A percentile compares a stretch with the other conserved stretches of the same genome.
Evolutionary conservation across 2,797 vertebrate genomes (phyloP).

Genomic region (Sphenopsis melanotis): DNA sequence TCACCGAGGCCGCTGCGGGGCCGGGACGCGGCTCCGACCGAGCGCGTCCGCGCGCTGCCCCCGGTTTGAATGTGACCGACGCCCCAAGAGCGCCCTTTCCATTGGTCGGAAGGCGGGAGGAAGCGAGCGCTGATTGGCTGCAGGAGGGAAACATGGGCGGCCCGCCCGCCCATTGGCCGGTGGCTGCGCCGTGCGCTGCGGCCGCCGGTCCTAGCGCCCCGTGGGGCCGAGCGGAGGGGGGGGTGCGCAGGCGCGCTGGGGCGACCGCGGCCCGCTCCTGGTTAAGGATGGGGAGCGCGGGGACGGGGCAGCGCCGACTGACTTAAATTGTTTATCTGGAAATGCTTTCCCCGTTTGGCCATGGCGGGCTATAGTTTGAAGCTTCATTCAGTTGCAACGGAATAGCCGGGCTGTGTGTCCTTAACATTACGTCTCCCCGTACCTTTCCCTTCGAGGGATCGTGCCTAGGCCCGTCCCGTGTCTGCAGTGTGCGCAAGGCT

Average conservation of each 20-base stretch:
- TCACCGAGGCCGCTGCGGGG: neutral
- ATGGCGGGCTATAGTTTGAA: fast-evolving
- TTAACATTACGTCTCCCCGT: fast-evolving
- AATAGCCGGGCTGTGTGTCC: fast-evolving
- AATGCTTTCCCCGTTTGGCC: neutral
- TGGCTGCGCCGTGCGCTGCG: neutral
- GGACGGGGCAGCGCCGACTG: fast-evolving
- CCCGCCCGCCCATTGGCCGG: neutral
- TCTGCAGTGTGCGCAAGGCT: neutral
- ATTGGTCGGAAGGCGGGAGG: slow-evolving; percentile 65
- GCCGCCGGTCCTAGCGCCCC: neutral
- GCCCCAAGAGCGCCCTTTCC: slow-evolving; percentile 10
- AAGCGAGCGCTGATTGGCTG: neutral
- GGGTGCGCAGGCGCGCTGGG: neutral
- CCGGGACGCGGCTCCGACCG: fast-evolving
- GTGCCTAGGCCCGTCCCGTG: fast-evolving
- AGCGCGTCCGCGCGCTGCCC: neutral
- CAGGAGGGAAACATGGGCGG: fast-evolving
- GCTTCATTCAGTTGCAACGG: neutral
- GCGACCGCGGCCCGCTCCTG: fast-evolving
- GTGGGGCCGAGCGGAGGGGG: neutral
- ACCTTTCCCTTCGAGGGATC: neutral
- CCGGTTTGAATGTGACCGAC: slow-evolving; percentile 77
- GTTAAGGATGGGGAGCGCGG: fast-evolving
- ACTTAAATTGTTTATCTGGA: fast-evolving